These are phyloP conservation scores for Phalacrocorax pelagicus DNA, from an alignment of 2,113 vertebrate genomes.

Conservation along the genomic window DNA sequence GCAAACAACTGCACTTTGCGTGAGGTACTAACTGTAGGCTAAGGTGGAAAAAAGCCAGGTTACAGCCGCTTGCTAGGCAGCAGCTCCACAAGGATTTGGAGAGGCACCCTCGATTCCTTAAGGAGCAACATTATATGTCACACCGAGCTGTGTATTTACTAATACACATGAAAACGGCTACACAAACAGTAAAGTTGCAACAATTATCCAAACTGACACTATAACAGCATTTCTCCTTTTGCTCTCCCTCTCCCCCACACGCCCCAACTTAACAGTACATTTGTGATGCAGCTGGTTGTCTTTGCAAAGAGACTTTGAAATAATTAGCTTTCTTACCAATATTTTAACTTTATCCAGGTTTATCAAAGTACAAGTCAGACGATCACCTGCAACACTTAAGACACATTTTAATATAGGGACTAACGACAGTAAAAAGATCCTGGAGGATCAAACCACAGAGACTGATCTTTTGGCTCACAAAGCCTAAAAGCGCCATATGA, in stretches of 20 bases:
- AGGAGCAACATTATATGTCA: background rate
- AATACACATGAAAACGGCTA: background rate
- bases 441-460: background rate
- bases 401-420: background rate
- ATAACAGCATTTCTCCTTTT: background rate
- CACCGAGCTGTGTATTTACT: background rate
- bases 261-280: background rate
- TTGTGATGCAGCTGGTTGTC: background rate
- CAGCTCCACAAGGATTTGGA: background rate
- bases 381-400: background rate
- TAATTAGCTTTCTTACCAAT: background rate
- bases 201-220: background rate
- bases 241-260: background rate
- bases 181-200: background rate
- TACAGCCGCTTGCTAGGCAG: background rate
- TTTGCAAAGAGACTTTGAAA: background rate
- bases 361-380: background rate
- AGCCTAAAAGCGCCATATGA: background rate
- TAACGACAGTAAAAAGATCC: background rate
- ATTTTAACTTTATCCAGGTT: background rate
- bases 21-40: background rate
- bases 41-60: background rate
- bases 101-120: background rate
- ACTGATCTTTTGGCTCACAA: background rate
- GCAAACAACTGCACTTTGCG: background rate